A percentile compares a stretch with the other conserved stretches of the same genome.
phyloP scores from a whole-genome alignment of 2,113 vertebrate species.

The Odontophorus gujanensis region DNA sequence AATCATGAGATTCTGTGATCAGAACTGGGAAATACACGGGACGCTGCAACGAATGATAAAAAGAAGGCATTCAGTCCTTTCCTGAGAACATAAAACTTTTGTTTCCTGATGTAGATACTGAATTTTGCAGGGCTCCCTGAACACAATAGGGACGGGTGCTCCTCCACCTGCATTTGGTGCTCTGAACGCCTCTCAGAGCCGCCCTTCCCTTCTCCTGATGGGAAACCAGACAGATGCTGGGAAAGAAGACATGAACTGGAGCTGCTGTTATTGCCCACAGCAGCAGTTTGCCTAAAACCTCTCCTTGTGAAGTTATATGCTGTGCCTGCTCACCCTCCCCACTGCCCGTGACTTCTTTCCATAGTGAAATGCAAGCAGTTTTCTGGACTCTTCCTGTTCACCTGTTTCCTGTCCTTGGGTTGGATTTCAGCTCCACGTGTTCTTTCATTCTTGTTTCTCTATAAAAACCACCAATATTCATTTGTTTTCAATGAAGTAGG shows the following conservation, averaged over 20 bases:
- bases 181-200: not conserved
- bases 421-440: not conserved
- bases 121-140: not conserved
- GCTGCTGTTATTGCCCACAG: no score
- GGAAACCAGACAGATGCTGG: not conserved
- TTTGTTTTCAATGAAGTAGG: not conserved
- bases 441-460: not conserved
- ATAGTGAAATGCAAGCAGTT: not conserved
- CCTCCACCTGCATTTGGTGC: not conserved
- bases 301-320: not conserved
- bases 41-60: not conserved
- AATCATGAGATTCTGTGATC: not conserved
- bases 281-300: not conserved
- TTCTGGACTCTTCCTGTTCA: not conserved
- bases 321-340: not conserved
- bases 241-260: not conserved
- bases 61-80: not conserved
- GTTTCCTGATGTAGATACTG: not conserved
- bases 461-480: not conserved
- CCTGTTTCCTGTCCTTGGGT: not conserved
- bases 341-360: not conserved
- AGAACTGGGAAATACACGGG: not conserved
- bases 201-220: not conserved
- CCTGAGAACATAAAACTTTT: not conserved
- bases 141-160: rapidly evolving